Base-by-base conservation (phyloP, 2,113 vertebrate genomes). In the Puntigrus tetrazona region DNA sequence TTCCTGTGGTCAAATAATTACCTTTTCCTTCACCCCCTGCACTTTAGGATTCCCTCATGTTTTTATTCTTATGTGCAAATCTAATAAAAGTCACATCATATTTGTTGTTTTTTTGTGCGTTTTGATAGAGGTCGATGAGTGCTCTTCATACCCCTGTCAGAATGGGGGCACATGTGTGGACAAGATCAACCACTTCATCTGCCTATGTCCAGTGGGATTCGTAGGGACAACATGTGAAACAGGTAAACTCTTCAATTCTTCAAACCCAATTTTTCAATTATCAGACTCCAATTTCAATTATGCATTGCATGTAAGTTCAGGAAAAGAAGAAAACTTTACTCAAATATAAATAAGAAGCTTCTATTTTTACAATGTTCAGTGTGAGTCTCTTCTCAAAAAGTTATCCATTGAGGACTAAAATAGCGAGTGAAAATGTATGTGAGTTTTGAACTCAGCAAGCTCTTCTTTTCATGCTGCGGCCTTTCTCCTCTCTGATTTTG, bases 121-220 rank as follows among this genome's bases (percentile, higher is more conserved):
- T 74, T 79, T 41, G 84, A 27, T 88, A 95, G 95, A 95, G 87
- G 93, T 95, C 16, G 74, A 95, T 61, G 95, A 95, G 87, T 95
- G 95, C 79, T 89, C 88, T 52, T 93, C 93, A 8, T 25, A 83
- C 65, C 93, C 94, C 2, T 95, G 95, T 88, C 92, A 93, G 90
- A 95, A 94, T 0, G 92, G 91, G 89, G 95, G 93, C 16, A 91
- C 90, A 6, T 95, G 95, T 89, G 82, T 81, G 61, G 94, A 95
- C 90, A 86, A 82, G 87, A 86, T 92, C 57, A 93, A 93, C 78
- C 84, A 88, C 78, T 95, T 94, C 86, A 83, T 79, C 85, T 95
- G 95, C 86, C 88, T 87, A 4, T 95, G 95, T 87, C 89, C 87
- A 74, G 73, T 88, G 43, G 93, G 93, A 74, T 95, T 91, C 90